Base-by-base conservation (phyloP, 2,113 vertebrate species). In the Cyprinus carpio region DNA sequence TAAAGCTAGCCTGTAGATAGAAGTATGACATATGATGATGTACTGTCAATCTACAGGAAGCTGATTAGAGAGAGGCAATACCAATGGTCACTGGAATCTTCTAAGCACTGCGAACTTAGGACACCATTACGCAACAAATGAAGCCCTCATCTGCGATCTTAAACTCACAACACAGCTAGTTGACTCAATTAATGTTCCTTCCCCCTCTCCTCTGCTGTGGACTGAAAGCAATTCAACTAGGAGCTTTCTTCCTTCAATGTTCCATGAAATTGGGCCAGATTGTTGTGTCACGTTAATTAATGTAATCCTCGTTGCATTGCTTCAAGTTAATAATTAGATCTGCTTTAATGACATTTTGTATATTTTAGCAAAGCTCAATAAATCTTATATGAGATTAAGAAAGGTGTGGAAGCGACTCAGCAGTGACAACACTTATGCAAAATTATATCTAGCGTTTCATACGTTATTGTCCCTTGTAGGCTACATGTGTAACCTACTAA, bases 231-330 rank as follows among this genome's bases (percentile, higher is more conserved):
- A 85, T 86, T 86, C 84, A 84, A 81, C 65, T 72, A 71, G 31
- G 34, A 86, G 82, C 75, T 77, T 69, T 56, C 8, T 69, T 85
- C 83, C 80, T 85, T 83, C 87, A 85, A 85, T 87, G 87, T 88
- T 89, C 85, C 88, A 90, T 90, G 87, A 90, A 90, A 90, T 89
- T 89, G 81, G 58, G 85, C 87, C 87, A 88, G 87, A 90, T 87
- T 90, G 87, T 67, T 9, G 69, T 43, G 82, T 82, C 82, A 83
- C 54, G 67, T 88, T 90, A 90, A 89, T 86, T 90, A 89, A 89
- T 60, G 85, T 62, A 81, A 82, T 83, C 62, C 80, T 81, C 75
- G 80, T 89, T 87, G 82, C 82, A 85, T 84, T 86, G 82, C 84
- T 81, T 86, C 84, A 78, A 54, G 78, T 84, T 88, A 85, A 90